Evolutionary conservation across 2,888 invertebrate species (phyloP), one percentile per base, ranked within the genome.

Genomic region (Stramonita haemastoma): DNA sequence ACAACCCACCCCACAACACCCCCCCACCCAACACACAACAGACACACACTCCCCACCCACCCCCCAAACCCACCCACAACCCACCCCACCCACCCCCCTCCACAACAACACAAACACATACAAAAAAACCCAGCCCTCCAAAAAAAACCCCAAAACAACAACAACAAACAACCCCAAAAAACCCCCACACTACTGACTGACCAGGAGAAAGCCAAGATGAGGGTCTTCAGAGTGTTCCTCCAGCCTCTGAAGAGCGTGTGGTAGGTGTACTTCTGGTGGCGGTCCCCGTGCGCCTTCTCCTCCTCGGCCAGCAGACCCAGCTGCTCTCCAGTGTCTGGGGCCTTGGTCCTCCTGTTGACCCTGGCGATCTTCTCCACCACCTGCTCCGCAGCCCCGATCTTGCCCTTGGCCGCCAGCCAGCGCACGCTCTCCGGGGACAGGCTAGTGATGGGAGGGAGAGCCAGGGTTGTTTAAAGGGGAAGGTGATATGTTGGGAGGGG

Each of bases 361-460:
- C 85, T 86, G 79, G 85, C 85, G 56, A 90, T 73, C 73, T n/a
- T 70, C 36, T 88, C 86, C 56, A 87, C 46, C 36, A 84, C 84
- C 56, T 36, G 0, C 36, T 90, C 90, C 26, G 85, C 87, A 15
- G 66, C 90, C 56, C 88, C 26, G 36, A 66, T 56, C 57, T 29
- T 32, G 11, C 88, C 88, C 73, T 90, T 86, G 29, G 79, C 88
- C 6, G 79, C 85, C 34, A 86, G 56, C 87, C 87, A 87, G 34
- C 89, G 70, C 1, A 90, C 29, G 56, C 87, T 87, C 34, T 87
- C 89, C 46, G 87, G 77, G 34, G 73, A 79, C 26, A 90, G 29
- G 60, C 89, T 84, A 60, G 19, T 17, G 79, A 73, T 1, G 26
- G 73, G 79, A 73, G 6, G 26, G 73, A 26, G 66, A 46, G 8